Conservation (phyloP, 2,113 vertebrate species). For the Rhea americana region DNA sequence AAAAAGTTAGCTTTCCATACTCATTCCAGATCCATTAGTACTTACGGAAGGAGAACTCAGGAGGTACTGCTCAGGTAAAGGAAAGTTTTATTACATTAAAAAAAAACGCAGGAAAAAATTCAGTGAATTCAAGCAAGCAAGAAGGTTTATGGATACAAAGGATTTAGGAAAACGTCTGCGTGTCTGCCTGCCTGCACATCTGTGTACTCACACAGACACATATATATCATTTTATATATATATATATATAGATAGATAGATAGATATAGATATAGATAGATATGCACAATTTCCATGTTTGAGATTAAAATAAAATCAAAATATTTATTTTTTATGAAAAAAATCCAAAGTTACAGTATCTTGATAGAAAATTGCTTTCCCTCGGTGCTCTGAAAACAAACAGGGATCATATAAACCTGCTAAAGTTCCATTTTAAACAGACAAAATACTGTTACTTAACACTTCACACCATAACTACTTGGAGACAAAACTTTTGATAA, state of each 20-base stretch:
- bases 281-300: not conserved
- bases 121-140: not conserved
- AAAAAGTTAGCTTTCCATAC: not conserved
- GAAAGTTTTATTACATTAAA: not conserved
- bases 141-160: not conserved
- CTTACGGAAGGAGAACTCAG: not conserved
- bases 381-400: not conserved
- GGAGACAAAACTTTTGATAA: not conserved
- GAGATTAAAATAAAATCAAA: not conserved
- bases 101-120: not conserved
- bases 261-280: not conserved
- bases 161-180: not conserved
- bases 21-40: not conserved
- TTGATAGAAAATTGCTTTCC: not conserved
- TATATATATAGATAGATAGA: too few relatives aligned
- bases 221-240: not conserved
- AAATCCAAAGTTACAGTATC: not conserved
- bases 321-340: not conserved
- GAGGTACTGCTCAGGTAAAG: not conserved
- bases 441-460: not conserved
- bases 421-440: not conserved
- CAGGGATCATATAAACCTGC: not conserved
- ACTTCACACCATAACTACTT: not conserved
- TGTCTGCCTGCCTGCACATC: too few relatives aligned
- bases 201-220: not conserved